Base-by-base conservation (phyloP, 2,888 invertebrate genomes). In the Thymelicus acteon region DNA sequence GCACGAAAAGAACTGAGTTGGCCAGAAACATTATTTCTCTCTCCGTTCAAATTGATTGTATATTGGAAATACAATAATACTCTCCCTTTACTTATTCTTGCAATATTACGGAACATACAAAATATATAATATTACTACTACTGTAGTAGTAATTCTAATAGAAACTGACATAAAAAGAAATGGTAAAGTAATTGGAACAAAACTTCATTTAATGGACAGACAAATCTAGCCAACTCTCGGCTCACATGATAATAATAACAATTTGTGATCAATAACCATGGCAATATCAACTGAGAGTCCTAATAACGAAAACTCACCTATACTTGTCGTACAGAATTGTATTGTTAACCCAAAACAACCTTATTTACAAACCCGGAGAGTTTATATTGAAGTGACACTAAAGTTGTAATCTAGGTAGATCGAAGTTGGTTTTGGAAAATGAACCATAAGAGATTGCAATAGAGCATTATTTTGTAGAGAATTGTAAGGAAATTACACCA, bases 201-300 rank as follows among this genome's bases (percentile, higher is more conserved):
- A 61, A 24, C 61, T 63, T 44, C 44, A 63, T 15, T 48, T 69
- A 69, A 63, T 69, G 58, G 57, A 24, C 69, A 58, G 37, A 65
- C 64, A 64, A 71, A 71, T 60, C 71, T 63, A 31, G 49, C 64
- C 24, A 19, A 65, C 24, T 60, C 65, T 60, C 64, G 52, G 47
- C 60, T 71, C 60, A 71, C 71, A 65, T 65, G 54, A 58, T 71
- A 71, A 65, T 71, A 61, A 61, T 71, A 66, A 71, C 65, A 60
- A 65, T 65, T 71, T 61, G 47, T 48, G 58, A 69, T 69, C 75
- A 76, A 77, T 76, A 77, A 77, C 75, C 75, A 76, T 75, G 70
- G 72, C 72, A 71, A 73, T 72, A 75, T 73, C 75, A 72, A 72
- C 72, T 72, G 71, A 68, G 71, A 58, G 67, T 69, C 61, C 73